Percentiles rank a stretch among this genome's conserved stretches.
phyloP scores from a whole-genome alignment of 2,888 invertebrate species.

The Agrochola macilenta region DNA sequence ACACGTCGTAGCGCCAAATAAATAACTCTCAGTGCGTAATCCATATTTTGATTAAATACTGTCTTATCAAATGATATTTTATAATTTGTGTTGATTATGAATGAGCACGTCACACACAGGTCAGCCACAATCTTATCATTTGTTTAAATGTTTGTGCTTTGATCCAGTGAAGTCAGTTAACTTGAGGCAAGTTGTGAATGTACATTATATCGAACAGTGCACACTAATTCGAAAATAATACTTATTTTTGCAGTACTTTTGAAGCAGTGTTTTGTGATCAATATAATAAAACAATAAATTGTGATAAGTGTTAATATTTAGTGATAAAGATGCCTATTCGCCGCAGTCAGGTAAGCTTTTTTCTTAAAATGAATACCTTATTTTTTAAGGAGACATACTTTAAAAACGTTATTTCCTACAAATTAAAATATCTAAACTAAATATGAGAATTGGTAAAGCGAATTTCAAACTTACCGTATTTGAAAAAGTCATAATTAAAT shows the following conservation, averaged over 20 bases:
- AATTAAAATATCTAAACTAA: not conserved
- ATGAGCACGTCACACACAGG: slow-evolving; percentile 84
- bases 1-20: slow-evolving; percentile 60
- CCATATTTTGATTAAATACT: slow-evolving; percentile 84
- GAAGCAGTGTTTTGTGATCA: slow-evolving; percentile 64
- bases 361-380: not conserved
- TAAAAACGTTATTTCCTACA: not conserved
- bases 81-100: slow-evolving; percentile 86
- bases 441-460: not conserved
- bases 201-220: slow-evolving; percentile 74
- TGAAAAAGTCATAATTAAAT: slow-evolving; percentile 4
- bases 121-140: slow-evolving; percentile 87
- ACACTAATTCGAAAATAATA: slow-evolving; percentile 49
- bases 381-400: not conserved
- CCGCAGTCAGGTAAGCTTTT: slow-evolving; percentile 84
- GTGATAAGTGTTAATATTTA: slow-evolving; percentile 62
- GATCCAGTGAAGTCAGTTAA: slow-evolving; percentile 87
- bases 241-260: slow-evolving; percentile 43
- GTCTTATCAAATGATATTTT: slow-evolving; percentile 83
- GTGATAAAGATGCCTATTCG: slow-evolving; percentile 86
- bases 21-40: slow-evolving; percentile 79
- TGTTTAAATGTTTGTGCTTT: slow-evolving; percentile 89
- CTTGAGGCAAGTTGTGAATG: slow-evolving; percentile 81
- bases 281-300: slow-evolving; percentile 52
- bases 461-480: not conserved